Base-by-base conservation (phyloP, 2,113 vertebrate species). In the Neolamprologus cancellatus region DNA sequence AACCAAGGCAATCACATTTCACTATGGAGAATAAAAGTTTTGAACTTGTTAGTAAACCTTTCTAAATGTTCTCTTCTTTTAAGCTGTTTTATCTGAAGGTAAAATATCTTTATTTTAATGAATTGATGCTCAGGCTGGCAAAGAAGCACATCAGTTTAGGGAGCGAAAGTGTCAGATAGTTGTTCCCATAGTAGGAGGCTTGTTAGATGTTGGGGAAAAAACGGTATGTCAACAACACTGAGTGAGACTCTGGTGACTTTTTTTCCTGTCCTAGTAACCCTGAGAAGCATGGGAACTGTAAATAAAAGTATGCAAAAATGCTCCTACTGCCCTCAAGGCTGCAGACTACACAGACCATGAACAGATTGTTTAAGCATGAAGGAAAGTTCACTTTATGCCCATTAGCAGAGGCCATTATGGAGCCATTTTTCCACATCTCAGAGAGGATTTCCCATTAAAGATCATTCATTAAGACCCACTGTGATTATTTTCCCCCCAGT, bases 271-370 rank as follows among this genome's bases (percentile, higher is more conserved):
- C 76, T 80, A 84, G 80, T 84, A 79, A 87, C 88, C 90, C 39
- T 5, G 64, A 85, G 92, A 93, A 89, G 94, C 92, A 92, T 97
- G 96, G 88, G 96, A 97, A 96, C 94, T 93, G 93, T 93, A 96
- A 95, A 95, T 90, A 92, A 79, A 93, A 90, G 89, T 93, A 93
- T 96, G 92, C 91, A 82, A 81, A 94, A 88, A 87, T 88, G 55
- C 86, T 91, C 81, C 54, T 79, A 53, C 34, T 91, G 86, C 88
- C 95, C 89, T 89, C 83, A 6, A 53, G 86, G 88, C 84, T 69
- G 20, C 17, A 79, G 88, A 64, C 79, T 50, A 36, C 46, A 79
- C 81, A 81, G 82, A 87, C 81, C 82, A 46, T 54, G 79, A 88
- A 83, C 83, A 88, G 88, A 90, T 91, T 93, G 90, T 93, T 87